Conservation (phyloP, 1,140 invertebrate genomes). For the Platyscapa corneri region DNA sequence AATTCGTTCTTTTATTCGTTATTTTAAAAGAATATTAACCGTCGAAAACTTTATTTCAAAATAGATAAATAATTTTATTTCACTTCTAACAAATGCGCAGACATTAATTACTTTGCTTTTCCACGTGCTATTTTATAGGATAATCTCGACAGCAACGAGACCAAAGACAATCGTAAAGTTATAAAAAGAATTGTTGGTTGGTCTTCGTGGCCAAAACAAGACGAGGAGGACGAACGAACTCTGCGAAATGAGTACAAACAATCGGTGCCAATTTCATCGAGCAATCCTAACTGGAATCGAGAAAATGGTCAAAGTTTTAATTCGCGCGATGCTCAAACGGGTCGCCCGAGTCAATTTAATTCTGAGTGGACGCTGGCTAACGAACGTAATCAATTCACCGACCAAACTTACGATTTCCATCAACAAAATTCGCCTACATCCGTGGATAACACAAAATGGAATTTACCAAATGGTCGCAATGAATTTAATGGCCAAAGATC, state of each 20-base stretch:
- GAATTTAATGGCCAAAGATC: slow-evolving; percentile 12
- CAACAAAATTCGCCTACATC: not conserved
- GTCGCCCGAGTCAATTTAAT: not conserved
- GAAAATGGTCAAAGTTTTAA: not conserved
- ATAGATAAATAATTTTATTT: not conserved
- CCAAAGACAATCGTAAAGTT: not conserved
- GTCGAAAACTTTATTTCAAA: too few relatives aligned
- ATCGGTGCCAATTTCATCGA: not conserved
- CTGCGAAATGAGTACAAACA: not conserved
- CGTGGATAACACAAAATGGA: not conserved
- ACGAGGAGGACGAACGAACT: not conserved
- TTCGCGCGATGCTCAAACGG: not conserved
- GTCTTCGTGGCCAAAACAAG: not conserved
- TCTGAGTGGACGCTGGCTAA: not conserved
- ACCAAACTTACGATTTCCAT: slow-evolving; percentile 11
- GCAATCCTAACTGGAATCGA: not conserved
- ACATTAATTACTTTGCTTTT: not conserved
- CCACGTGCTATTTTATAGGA: not conserved
- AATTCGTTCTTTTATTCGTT: too few relatives aligned
- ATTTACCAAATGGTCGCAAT: slow-evolving; percentile 2
- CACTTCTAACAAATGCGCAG: not conserved
- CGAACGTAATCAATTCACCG: not conserved
- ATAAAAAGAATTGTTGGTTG: slow-evolving; percentile 12
- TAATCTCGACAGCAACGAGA: not conserved
- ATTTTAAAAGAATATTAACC: too few relatives aligned